A percentile compares a stretch with the other conserved stretches of the same genome.
Evolutionary conservation across 2,797 vertebrate genomes (phyloP).

Genomic region (Paramormyrops hopkinsi): DNA sequence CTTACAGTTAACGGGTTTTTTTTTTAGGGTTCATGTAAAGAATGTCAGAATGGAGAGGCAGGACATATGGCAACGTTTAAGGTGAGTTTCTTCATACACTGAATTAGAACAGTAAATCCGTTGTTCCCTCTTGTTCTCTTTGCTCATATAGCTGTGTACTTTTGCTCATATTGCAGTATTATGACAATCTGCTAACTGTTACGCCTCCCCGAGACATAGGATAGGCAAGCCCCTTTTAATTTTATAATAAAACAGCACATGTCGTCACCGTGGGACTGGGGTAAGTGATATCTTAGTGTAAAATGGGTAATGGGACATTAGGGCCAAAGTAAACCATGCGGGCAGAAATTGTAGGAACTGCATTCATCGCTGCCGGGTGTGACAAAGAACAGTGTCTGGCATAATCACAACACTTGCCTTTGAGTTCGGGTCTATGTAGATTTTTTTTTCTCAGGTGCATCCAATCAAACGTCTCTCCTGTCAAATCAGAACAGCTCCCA

Average conservation of each 20-base stretch:
- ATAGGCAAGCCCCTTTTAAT: neutral
- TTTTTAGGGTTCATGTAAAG: slow-evolving; percentile 30
- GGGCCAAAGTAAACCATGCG: neutral
- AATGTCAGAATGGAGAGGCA: slow-evolving; percentile 24
- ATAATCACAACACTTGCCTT: slow-evolving; percentile 51
- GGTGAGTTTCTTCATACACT: slow-evolving; percentile 38
- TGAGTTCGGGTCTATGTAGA: slow-evolving; percentile 49
- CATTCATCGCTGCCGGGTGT: neutral
- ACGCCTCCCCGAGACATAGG: neutral
- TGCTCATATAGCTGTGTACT: neutral
- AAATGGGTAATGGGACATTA: neutral
- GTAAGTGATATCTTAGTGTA: neutral
- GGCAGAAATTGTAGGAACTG: neutral
- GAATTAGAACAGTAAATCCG: neutral
- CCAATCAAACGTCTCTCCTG: neutral
- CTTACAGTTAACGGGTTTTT: neutral
- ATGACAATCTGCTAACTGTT: neutral
- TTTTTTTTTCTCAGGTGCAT: slow-evolving; percentile 35
- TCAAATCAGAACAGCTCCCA: slow-evolving; percentile 9
- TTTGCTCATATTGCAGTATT: neutral
- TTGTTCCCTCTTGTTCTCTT: neutral
- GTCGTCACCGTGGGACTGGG: neutral
- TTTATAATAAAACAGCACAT: neutral
- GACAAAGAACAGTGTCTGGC: neutral
- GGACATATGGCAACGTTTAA: slow-evolving; percentile 47